phyloP scores from a whole-genome alignment of 2,888 invertebrate genomes.

The Esperia sulphurella region DNA sequence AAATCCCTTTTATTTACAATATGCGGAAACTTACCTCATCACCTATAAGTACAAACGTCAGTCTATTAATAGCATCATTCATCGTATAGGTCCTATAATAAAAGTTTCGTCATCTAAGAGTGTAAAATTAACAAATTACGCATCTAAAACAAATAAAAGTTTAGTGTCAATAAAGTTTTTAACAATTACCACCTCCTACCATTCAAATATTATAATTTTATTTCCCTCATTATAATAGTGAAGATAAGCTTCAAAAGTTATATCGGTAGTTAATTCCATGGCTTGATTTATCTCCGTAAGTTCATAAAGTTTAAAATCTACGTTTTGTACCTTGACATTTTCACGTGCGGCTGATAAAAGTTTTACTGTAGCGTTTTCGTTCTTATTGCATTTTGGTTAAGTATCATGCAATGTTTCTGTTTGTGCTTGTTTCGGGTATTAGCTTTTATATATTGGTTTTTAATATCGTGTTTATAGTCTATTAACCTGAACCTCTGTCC shows the following conservation, averaged over 20 bases:
- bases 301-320: not conserved
- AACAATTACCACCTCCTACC: slow-evolving; percentile 6
- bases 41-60: not conserved
- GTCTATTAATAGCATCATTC: not conserved
- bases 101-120: slow-evolving; percentile 4
- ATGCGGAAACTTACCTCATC: not conserved
- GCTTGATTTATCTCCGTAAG: slow-evolving; percentile 6
- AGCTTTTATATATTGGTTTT: slow-evolving; percentile 20
- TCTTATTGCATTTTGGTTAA: not conserved
- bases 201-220: slow-evolving; percentile 12
- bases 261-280: slow-evolving; percentile 5
- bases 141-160: slow-evolving; percentile 11
- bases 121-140: slow-evolving; percentile 9
- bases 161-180: slow-evolving; percentile 6
- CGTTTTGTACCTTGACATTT: not conserved
- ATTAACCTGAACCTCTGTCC: slow-evolving; percentile 25
- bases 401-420: not conserved
- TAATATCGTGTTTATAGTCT: slow-evolving; percentile 34
- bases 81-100: not conserved
- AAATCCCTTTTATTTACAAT: no score
- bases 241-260: slow-evolving; percentile 6
- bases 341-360: not conserved
- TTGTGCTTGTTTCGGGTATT: not conserved
- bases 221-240: slow-evolving; percentile 3
- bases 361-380: not conserved